Conservation (phyloP, 2,888 invertebrate genomes). For the Xanthia togata region DNA sequence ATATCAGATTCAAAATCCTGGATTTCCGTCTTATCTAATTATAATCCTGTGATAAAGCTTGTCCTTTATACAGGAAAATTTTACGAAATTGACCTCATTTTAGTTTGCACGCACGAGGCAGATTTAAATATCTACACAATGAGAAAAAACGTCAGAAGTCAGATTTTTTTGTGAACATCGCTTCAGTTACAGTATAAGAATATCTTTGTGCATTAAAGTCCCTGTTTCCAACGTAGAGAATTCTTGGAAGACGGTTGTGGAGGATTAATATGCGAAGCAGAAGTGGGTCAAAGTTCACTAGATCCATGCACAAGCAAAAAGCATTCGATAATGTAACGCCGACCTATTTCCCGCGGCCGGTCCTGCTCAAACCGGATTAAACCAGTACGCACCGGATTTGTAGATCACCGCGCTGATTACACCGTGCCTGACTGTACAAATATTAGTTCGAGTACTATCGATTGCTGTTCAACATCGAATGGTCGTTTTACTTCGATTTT, state of each 20-base stretch:
- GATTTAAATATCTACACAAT: slow-evolving; percentile 6
- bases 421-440: slow-evolving; percentile 55
- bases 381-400: slow-evolving; percentile 50
- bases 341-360: slow-evolving; percentile 45
- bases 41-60: slow-evolving; percentile 27
- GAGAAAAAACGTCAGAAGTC: neutral
- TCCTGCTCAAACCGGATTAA: slow-evolving; percentile 51
- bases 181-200: slow-evolving; percentile 1
- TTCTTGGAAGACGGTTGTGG: neutral
- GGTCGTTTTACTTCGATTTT: slow-evolving; percentile 41
- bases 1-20: neutral
- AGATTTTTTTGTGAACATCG: neutral
- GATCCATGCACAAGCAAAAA: slow-evolving; percentile 31
- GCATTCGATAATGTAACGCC: slow-evolving; percentile 37
- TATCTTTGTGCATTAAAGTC: slow-evolving; percentile 4
- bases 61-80: neutral
- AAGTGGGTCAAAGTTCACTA: slow-evolving; percentile 40
- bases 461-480: slow-evolving; percentile 33
- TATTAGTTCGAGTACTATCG: slow-evolving; percentile 52
- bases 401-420: slow-evolving; percentile 58
- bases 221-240: neutral
- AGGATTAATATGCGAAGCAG: slow-evolving; percentile 2
- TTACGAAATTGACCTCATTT: slow-evolving; percentile 4
- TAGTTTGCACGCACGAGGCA: neutral
- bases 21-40: neutral